Evolutionary conservation across 37 sponge, comb jelly and placozoan genomes (phyloP), one percentile per base, ranked within the genome.

Genomic region (Aplysina aerophoba): DNA sequence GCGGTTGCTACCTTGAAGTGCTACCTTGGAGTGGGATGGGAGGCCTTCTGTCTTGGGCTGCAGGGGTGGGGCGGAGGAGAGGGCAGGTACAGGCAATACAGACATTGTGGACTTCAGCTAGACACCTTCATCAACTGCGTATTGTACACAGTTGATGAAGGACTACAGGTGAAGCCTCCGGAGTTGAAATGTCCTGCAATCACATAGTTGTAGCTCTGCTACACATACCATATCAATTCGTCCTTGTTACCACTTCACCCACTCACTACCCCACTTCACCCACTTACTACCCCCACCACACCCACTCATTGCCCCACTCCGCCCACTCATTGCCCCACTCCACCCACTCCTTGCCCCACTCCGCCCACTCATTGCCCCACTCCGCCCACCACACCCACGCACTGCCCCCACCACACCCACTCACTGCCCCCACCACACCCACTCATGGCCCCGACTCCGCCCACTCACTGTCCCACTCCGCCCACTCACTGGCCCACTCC

Each of bases 291-390:
- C 72, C 38, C 84, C 66, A 54, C 38, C 72, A 68, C 50, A 83
- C 84, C 66, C 54, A 68, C 84, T 67, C 54, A 83, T 53, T n/a
- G n/a, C n/a, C n/a, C n/a, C n/a, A n/a, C n/a, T n/a, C n/a, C n/a
- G n/a, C n/a, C n/a, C n/a, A n/a, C n/a, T n/a, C n/a, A n/a, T n/a
- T n/a, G n/a, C n/a, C n/a, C n/a, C n/a, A n/a, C n/a, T n/a, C n/a
- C n/a, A n/a, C n/a, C n/a, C n/a, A n/a, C n/a, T n/a, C n/a, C n/a
- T n/a, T n/a, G n/a, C n/a, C n/a, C n/a, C n/a, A n/a, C n/a, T n/a
- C n/a, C n/a, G n/a, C 85, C 34, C 73, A 84, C 80, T 21, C 75
- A 8, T 40, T 21, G 39, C n/a, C 75, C 34, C 75, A 35, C 75
- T 8, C 75, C n/a, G 39, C 34, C 75, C n/a, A 36, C 34, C 75